These are phyloP conservation scores for Biston betularia DNA, from an alignment of 2,888 invertebrate genomes.

Conservation along the genomic window DNA sequence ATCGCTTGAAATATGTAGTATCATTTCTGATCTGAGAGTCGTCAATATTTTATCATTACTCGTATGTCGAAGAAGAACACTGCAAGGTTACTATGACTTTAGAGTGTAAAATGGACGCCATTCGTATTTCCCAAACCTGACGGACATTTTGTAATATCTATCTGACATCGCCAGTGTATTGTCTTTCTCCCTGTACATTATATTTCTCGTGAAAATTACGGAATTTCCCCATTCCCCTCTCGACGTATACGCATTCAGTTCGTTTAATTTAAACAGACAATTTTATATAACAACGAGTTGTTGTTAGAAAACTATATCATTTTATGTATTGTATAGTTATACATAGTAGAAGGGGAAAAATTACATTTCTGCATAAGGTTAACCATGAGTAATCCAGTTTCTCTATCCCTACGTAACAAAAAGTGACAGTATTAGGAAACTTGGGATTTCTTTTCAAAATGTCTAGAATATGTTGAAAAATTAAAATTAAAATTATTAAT, in stretches of 20 bases:
- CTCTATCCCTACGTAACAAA: neutral
- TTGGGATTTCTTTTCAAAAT: neutral
- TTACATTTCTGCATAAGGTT: neutral
- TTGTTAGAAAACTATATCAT: neutral
- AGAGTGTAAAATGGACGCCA: slow-evolving; percentile 42
- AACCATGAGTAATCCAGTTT: neutral
- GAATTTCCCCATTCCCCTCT: slow-evolving; percentile 47
- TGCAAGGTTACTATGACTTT: slow-evolving; percentile 9
- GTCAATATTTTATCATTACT: neutral
- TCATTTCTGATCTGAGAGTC: neutral
- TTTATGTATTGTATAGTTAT: neutral
- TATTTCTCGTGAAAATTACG: slow-evolving; percentile 63
- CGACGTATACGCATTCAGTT: slow-evolving; percentile 39
- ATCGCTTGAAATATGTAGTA: neutral
- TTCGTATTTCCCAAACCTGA: slow-evolving; percentile 32
- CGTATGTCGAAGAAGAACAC: slow-evolving; percentile 1
- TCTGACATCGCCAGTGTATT: slow-evolving; percentile 66
- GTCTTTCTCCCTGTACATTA: slow-evolving; percentile 80
- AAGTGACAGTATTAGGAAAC: neutral
- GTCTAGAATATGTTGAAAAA: neutral
- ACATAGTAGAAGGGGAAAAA: neutral
- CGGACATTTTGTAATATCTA: slow-evolving; percentile 43
- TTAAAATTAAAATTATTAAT: neutral
- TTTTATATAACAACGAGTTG: neutral
- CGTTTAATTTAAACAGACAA: slow-evolving; percentile 10